Evolutionary conservation across 2,888 invertebrate species (phyloP).

Genomic region (Eretmocerus hayati): DNA sequence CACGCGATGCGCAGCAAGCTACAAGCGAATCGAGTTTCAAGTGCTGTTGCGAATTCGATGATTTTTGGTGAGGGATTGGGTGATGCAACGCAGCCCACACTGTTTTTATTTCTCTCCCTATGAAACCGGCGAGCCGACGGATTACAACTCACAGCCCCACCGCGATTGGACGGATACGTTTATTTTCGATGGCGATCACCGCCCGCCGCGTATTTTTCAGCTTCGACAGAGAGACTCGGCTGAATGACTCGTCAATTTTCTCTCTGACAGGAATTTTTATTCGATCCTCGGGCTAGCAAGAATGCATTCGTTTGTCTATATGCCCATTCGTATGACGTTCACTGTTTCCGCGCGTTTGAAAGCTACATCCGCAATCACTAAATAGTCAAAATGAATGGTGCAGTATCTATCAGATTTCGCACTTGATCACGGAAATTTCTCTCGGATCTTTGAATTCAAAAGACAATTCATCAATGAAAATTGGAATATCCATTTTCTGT

Average conservation of each 20-base stretch:
- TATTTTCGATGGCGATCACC: constrained; percentile 7
- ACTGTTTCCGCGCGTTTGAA: no score
- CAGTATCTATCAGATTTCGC: no score
- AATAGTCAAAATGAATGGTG: no score
- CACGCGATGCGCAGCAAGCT: background rate
- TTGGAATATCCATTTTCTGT: no score
- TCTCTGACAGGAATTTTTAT: constrained; percentile 13
- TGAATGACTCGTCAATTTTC: constrained; percentile 15
- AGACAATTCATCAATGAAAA: no score
- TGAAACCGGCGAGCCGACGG: constrained; percentile 1
- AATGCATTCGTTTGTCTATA: no score
- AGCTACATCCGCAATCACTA: no score
- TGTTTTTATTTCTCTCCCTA: constrained; percentile 2
- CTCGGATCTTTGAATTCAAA: no score
- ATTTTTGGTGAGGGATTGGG: constrained; percentile 6
- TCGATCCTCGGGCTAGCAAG: constrained; percentile 6
- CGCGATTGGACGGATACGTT: constrained; percentile 17
- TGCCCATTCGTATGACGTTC: no score
- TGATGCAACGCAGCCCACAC: no score
- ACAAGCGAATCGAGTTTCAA: constrained; percentile 19
- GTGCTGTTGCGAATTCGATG: constrained; percentile 19
- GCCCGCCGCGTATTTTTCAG: constrained; percentile 2
- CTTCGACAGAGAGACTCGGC: background rate
- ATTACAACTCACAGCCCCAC: constrained; percentile 7
- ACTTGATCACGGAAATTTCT: no score